phyloP scores from a whole-genome alignment of 2,797 vertebrate species.

The Champsocephalus gunnari region DNA sequence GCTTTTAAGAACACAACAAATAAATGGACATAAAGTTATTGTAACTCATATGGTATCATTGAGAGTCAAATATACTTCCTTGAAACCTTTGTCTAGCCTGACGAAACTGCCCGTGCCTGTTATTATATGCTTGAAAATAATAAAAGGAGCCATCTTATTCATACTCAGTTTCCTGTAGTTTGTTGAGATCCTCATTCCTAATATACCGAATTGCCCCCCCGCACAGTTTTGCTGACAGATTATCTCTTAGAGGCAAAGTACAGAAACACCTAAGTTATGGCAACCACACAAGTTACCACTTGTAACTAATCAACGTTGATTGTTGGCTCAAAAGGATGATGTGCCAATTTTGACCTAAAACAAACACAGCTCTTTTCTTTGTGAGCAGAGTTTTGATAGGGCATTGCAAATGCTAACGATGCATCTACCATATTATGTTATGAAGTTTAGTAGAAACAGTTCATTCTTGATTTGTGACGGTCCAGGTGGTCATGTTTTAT shows the following conservation, averaged over 20 bases:
- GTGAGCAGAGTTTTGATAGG: too few relatives aligned
- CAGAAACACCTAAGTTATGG: background rate
- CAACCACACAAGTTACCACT: background rate
- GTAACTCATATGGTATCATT: background rate
- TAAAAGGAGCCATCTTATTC: background rate
- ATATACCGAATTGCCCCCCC: background rate
- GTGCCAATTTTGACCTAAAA: background rate
- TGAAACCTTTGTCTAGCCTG: constrained; percentile 14
- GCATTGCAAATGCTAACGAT: too few relatives aligned
- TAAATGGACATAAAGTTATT: background rate
- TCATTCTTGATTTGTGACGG: too few relatives aligned
- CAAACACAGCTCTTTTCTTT: background rate
- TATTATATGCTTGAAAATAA: background rate
- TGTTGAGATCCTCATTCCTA: background rate
- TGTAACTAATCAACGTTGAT: background rate
- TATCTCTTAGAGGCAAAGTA: background rate
- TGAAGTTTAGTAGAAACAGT: too few relatives aligned
- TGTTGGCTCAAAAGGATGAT: background rate
- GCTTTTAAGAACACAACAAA: background rate
- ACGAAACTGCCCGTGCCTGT: constrained; percentile 9
- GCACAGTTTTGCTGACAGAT: background rate
- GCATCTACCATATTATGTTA: too few relatives aligned
- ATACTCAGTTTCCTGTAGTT: background rate
- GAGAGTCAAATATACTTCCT: background rate
- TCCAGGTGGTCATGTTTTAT: background rate